Percentiles rank a stretch among this genome's conserved stretches.
Evolutionary conservation across 2,113 vertebrate genomes (phyloP).

Genomic region (Grammomys dolichurus): DNA sequence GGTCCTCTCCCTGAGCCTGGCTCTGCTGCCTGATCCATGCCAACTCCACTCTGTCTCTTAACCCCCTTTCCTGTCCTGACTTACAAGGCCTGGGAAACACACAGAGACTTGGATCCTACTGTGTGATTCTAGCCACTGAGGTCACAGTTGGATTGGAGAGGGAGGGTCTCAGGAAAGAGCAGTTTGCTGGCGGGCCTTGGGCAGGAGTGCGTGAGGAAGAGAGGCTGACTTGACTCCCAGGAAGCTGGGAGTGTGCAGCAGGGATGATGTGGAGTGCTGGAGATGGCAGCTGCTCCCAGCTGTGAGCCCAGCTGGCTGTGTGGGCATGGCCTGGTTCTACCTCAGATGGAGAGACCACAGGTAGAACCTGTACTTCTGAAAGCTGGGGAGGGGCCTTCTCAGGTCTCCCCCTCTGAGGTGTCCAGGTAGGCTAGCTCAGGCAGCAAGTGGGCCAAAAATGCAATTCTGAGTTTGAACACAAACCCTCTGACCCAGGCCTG

Average conservation of each 20-base stretch:
- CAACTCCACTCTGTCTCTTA: neutral
- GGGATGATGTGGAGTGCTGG: neutral
- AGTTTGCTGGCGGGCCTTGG: neutral
- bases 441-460: neutral
- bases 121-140: neutral
- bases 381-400: neutral
- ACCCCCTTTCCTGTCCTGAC: neutral
- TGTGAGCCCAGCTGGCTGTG: rapidly evolving
- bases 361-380: rapidly evolving
- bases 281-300: neutral
- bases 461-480: neutral
- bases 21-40: too few relatives aligned
- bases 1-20: too few relatives aligned
- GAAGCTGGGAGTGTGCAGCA: neutral
- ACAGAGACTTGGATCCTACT: rapidly evolving
- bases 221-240: neutral
- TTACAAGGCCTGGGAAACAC: neutral
- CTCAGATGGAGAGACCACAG: neutral
- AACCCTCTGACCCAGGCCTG: neutral
- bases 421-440: neutral
- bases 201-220: neutral
- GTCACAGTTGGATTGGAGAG: neutral
- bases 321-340: neutral
- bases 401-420: neutral
- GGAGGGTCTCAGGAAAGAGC: neutral